Evolutionary conservation across 2,113 vertebrate species (phyloP).

Genomic region (Pica pica): DNA sequence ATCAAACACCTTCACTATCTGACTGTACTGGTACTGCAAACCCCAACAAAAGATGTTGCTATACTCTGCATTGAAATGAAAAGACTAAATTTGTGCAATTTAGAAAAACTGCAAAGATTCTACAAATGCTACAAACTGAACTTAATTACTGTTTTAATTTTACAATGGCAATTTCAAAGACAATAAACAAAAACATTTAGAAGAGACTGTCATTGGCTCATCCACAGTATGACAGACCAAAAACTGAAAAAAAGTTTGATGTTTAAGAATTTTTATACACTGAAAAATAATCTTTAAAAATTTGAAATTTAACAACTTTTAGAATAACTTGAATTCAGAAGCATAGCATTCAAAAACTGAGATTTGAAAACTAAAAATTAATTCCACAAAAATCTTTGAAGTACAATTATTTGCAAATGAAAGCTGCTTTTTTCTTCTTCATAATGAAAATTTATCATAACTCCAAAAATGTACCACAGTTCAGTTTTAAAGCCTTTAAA

Average conservation of each 20-base stretch:
- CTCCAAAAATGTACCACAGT: background rate
- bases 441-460: background rate
- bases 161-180: background rate
- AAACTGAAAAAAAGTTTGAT: background rate
- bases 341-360: background rate
- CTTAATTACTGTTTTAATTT: background rate
- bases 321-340: background rate
- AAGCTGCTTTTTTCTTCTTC: background rate
- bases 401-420: background rate
- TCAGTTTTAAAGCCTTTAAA: background rate
- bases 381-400: background rate
- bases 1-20: background rate
- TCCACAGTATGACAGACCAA: background rate
- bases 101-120: background rate
- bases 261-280: background rate
- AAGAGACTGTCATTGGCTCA: background rate
- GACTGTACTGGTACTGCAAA: background rate
- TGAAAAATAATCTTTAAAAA: background rate
- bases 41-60: background rate
- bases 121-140: background rate
- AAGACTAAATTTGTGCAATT: background rate
- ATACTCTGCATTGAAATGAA: background rate
- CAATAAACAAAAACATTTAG: background rate
- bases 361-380: background rate
- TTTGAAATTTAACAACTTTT: background rate